Evolutionary conservation across 1,140 invertebrate species (phyloP).

Genomic region (Drosophila bipectinata): DNA sequence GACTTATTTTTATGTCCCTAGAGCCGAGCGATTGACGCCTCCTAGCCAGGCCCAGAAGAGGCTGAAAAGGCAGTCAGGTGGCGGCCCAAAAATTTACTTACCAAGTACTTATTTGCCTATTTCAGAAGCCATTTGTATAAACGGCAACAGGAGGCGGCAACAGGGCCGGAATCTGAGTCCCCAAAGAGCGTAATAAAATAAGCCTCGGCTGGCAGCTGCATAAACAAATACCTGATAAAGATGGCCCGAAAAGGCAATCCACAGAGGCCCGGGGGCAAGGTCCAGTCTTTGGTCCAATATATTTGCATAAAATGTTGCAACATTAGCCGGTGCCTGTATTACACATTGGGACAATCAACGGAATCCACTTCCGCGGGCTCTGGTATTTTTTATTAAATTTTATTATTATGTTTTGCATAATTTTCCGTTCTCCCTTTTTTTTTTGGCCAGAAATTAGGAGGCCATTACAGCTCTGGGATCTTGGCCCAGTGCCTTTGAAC

Average conservation of each 20-base stretch:
- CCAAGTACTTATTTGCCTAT: slow-evolving; percentile 80
- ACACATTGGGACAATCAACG: slow-evolving; percentile 55
- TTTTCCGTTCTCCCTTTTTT: slow-evolving; percentile 38
- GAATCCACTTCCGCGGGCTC: slow-evolving; percentile 20
- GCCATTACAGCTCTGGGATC: background rate
- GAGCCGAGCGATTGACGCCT: slow-evolving; percentile 34
- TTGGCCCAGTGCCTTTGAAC: background rate
- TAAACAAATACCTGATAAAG: slow-evolving; percentile 79
- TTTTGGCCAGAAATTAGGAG: slow-evolving; percentile 24
- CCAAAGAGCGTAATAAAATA: slow-evolving; percentile 69
- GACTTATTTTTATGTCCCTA: slow-evolving; percentile 72
- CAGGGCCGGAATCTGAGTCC: slow-evolving; percentile 5
- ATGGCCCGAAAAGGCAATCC: slow-evolving; percentile 16
- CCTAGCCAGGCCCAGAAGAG: background rate
- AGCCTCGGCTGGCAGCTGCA: slow-evolving; percentile 66
- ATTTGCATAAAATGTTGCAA: slow-evolving; percentile 77
- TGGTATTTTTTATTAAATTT: slow-evolving; percentile 75
- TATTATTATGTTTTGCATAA: slow-evolving; percentile 79
- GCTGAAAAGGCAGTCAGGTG: slow-evolving; percentile 27
- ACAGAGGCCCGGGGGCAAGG: background rate
- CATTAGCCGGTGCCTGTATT: slow-evolving; percentile 29
- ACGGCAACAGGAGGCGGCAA: slow-evolving; percentile 33
- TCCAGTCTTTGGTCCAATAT: slow-evolving; percentile 19
- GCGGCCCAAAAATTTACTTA: slow-evolving; percentile 71
- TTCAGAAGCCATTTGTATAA: slow-evolving; percentile 70